Evolutionary conservation across 2,888 invertebrate genomes (phyloP).

Genomic region (Laothoe populi): DNA sequence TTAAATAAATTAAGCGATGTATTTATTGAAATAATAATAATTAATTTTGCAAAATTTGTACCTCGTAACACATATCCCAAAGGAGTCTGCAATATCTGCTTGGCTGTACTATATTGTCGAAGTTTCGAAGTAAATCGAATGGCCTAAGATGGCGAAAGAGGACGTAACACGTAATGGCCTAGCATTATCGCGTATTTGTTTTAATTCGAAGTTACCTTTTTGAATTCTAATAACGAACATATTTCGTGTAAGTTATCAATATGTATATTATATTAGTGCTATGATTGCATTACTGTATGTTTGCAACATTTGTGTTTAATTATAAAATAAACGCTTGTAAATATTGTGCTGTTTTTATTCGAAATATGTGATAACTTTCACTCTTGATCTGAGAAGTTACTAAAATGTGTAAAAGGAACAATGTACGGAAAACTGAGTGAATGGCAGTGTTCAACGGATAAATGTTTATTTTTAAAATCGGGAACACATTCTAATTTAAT

Average conservation of each 20-base stretch:
- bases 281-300: conserved; percentile 83
- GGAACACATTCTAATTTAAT: no score
- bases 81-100: conserved; percentile 6
- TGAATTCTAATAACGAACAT: conserved; percentile 64
- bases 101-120: conserved; percentile 28
- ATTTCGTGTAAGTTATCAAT: conserved; percentile 73
- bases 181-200: conserved; percentile 51
- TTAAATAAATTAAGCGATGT: not conserved
- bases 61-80: not conserved
- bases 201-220: conserved; percentile 54
- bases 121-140: conserved; percentile 32
- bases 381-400: no score
- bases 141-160: conserved; percentile 55
- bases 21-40: no score
- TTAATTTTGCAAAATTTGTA: not conserved
- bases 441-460: no score
- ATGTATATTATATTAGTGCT: conserved; percentile 63
- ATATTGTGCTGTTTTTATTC: conserved; percentile 52
- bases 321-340: conserved; percentile 84
- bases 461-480: no score
- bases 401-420: no score
- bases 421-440: no score
- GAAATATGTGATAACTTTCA: not conserved
- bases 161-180: conserved; percentile 54
- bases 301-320: conserved; percentile 81